Percentiles rank a stretch among this genome's conserved stretches.
phyloP scores from a whole-genome alignment of 2,113 vertebrate species.

The Ptychochromis oligacanthus region DNA sequence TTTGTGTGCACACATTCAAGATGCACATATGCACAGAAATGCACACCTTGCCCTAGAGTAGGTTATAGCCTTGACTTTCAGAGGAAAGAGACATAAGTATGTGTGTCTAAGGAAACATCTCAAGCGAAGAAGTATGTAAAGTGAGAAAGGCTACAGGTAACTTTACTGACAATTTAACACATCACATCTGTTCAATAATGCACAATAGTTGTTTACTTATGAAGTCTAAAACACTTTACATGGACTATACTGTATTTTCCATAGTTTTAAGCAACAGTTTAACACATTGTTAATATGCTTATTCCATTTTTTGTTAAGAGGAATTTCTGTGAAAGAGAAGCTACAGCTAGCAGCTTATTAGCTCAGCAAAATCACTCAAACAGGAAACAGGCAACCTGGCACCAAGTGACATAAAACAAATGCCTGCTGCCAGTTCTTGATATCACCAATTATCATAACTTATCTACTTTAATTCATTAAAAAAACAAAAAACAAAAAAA shows the following conservation, averaged over 20 bases:
- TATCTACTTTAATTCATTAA: neutral
- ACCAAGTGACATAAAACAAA: neutral
- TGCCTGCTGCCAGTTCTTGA: neutral
- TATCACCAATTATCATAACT: neutral
- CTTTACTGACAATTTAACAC: neutral
- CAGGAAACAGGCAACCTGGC: neutral
- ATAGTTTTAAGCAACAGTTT: neutral
- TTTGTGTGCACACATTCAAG: neutral
- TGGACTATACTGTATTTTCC: neutral
- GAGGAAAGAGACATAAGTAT: neutral
- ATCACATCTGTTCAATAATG: neutral
- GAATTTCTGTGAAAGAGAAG: neutral
- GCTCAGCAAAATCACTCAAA: neutral
- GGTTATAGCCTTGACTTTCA: slow-evolving; percentile 15
- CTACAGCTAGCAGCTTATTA: neutral
- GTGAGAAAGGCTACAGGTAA: neutral
- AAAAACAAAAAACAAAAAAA: neutral
- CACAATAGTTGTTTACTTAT: neutral
- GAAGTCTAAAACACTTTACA: neutral
- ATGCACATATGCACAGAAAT: slow-evolving; percentile 13
- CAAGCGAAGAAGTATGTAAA: neutral
- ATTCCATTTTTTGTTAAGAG: neutral
- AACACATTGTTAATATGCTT: neutral
- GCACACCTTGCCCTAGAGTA: slow-evolving; percentile 21
- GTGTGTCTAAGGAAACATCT: neutral